A percentile compares a stretch with the other conserved stretches of the same genome.
Conservation (phyloP, 1,140 invertebrate genomes). For the Bombus affinis region DNA sequence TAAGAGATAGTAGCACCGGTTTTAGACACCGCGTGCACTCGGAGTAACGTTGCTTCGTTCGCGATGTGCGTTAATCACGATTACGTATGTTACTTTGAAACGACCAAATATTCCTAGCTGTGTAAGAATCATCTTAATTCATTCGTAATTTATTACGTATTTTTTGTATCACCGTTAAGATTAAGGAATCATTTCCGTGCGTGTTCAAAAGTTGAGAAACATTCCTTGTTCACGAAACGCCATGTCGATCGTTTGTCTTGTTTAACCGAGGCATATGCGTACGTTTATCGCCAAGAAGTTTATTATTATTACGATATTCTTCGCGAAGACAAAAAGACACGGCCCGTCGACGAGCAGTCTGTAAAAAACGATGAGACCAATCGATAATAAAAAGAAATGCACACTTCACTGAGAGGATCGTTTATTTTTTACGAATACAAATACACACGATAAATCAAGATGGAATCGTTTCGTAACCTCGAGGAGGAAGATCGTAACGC, state of each 20-base stretch:
- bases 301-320: not conserved
- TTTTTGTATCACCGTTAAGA: constrained; percentile 62
- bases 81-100: constrained; percentile 64
- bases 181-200: not conserved
- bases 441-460: not conserved
- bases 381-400: constrained; percentile 27
- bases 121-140: constrained; percentile 72
- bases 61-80: constrained; percentile 26
- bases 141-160: constrained; percentile 79
- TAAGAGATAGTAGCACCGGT: not conserved
- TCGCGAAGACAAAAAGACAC: constrained; percentile 3
- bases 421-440: not conserved
- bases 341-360: not conserved
- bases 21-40: not conserved
- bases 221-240: constrained; percentile 1
- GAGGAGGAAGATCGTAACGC: not conserved
- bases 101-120: constrained; percentile 82
- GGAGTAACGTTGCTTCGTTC: constrained; percentile 3
- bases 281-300: not conserved
- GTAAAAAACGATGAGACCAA: constrained; percentile 39
- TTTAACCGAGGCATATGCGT: not conserved
- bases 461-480: not conserved
- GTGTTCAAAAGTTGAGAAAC: not conserved
- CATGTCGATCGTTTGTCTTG: not conserved
- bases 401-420: not conserved